Evolutionary conservation across 2,888 invertebrate genomes (phyloP), one percentile per base, ranked within the genome.

Genomic region (Tillus elongatus): DNA sequence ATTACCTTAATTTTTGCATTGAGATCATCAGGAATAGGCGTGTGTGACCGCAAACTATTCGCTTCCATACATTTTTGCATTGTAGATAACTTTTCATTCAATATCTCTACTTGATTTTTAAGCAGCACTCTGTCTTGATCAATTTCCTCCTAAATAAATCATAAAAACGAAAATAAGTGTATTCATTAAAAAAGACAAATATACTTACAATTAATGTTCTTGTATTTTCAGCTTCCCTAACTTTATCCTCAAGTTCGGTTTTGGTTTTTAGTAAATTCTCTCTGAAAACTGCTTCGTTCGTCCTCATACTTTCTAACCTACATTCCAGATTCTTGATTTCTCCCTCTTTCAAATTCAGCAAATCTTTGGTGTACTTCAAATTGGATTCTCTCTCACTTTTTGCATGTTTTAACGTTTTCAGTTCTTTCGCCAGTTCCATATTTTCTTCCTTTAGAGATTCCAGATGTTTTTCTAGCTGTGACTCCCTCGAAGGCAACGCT

Each of bases 111-210:
- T 51, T 72, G 68, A 6, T 61, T 62, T 4, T 64, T 59, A 28
- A 72, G 48, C 11, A 66, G 62, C 0, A 54, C 50, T 36, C 68
- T 69, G 44, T 72, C 71, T 26, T 60, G 57, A 43, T 71, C 69
- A 16, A 72, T 60, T 50, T 72, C 71, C 15, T 61, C 67, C 71
- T 72, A 50, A 10, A 40, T 37, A 24, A 19, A 40, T 29, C 10
- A 31, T 26, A 16, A 16, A 19, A 14, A 27, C 12, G 3, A 32
- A 10, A 13, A 31, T 15, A 15, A n/a, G 15, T 9, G n/a, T 30
- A 3, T 3, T 3, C 11, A 28, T 10, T 8, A 28, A 4, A 28
- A 28, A 8, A 8, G 9, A 13, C 13, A 30, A 29, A 26, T 27
- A 33, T 12, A 46, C 53, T 53, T 45, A 60, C 61, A 44, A 60